phyloP scores from a whole-genome alignment of 2,797 vertebrate genomes.

The Malurus leucopterus region DNA sequence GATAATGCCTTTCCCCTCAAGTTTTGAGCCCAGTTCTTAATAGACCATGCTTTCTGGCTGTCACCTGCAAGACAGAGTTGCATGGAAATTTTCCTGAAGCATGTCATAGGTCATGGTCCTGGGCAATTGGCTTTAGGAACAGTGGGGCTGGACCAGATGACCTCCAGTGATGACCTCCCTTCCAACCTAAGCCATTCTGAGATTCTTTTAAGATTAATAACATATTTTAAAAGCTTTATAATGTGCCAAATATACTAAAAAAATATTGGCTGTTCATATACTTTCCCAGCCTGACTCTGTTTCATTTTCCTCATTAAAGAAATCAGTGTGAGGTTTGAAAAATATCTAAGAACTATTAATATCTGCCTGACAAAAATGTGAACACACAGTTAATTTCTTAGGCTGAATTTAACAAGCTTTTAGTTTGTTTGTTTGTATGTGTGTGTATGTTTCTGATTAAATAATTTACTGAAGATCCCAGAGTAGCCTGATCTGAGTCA shows the following conservation, averaged over 20 bases:
- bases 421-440: neutral
- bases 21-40: neutral
- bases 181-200: neutral
- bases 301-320: neutral
- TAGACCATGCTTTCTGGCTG: neutral
- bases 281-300: neutral
- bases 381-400: neutral
- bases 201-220: neutral
- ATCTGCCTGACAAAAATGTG: neutral
- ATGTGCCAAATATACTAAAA: neutral
- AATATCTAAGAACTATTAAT: neutral
- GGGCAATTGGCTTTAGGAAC: accelerated
- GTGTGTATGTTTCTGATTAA: neutral
- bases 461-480: neutral
- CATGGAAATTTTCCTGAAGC: neutral
- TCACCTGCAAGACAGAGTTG: neutral
- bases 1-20: neutral
- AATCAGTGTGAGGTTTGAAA: neutral
- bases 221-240: neutral
- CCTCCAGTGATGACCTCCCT: neutral
- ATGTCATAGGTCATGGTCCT: neutral
- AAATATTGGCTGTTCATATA: neutral
- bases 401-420: neutral
- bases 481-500: neutral
- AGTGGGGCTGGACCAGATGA: neutral